phyloP scores from a whole-genome alignment of 2,888 invertebrate genomes.

The Abrostola tripartita region DNA sequence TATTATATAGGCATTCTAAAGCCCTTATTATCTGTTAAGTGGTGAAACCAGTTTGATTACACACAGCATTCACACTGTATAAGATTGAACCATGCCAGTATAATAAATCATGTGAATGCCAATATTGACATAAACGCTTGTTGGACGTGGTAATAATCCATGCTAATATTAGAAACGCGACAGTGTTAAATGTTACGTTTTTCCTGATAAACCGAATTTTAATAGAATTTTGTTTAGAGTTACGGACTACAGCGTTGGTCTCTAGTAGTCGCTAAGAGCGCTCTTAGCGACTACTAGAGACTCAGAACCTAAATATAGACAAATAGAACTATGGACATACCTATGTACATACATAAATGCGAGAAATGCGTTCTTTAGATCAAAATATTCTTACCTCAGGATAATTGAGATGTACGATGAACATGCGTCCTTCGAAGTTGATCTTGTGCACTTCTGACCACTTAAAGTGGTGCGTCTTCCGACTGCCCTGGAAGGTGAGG shows the following conservation, averaged over 20 bases:
- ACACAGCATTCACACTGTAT: too few relatives aligned
- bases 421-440: conserved; percentile 99
- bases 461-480: conserved; percentile 97
- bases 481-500: conserved; percentile 97
- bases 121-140: neutral
- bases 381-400: conserved; percentile 92
- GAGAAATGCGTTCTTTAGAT: too few relatives aligned
- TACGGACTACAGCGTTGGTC: too few relatives aligned
- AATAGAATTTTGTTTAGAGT: too few relatives aligned
- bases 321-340: too few relatives aligned
- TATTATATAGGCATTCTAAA: neutral
- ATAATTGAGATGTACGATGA: conserved; percentile 97
- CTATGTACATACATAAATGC: too few relatives aligned
- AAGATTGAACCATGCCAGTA: neutral
- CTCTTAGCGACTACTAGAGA: too few relatives aligned
- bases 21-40: neutral
- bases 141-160: neutral
- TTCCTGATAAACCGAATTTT: too few relatives aligned
- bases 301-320: too few relatives aligned
- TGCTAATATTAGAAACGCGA: neutral
- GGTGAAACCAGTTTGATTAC: neutral
- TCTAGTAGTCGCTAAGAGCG: too few relatives aligned
- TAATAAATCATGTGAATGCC: neutral
- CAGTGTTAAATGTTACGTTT: too few relatives aligned
- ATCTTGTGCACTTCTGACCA: conserved; percentile 99